These are phyloP conservation scores for Lasiommata megera DNA, from an alignment of 2,888 invertebrate species.

Conservation along the genomic window DNA sequence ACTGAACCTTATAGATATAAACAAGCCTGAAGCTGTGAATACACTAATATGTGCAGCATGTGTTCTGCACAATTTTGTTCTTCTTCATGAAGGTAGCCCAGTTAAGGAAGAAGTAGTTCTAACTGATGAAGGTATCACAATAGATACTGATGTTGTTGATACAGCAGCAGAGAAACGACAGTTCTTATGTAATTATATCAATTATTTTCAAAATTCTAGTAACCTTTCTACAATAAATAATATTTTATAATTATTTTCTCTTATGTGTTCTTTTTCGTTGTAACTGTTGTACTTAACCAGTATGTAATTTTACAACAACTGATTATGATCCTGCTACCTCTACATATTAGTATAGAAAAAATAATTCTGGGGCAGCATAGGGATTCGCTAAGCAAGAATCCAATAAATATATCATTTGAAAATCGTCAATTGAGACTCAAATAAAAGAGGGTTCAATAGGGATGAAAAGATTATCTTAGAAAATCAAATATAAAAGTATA, in stretches of 20 bases:
- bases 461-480: too few relatives aligned
- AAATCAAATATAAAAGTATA: too few relatives aligned
- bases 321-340: too few relatives aligned
- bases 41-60: conserved; percentile 61
- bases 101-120: conserved; percentile 60
- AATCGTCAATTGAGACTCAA: too few relatives aligned
- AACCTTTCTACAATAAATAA: not conserved
- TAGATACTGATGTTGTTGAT: conserved; percentile 61
- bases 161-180: conserved; percentile 66
- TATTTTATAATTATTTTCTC: not conserved
- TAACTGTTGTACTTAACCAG: too few relatives aligned
- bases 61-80: conserved; percentile 68
- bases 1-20: conserved; percentile 59
- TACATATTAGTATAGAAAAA: too few relatives aligned
- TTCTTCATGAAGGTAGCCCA: conserved; percentile 63
- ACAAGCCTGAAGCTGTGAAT: conserved; percentile 53
- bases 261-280: too few relatives aligned
- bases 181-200: conserved; percentile 72
- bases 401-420: too few relatives aligned
- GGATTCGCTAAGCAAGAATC: too few relatives aligned
- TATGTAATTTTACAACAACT: too few relatives aligned
- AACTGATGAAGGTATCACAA: conserved; percentile 62
- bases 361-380: too few relatives aligned
- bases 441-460: too few relatives aligned
- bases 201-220: conserved; percentile 52